Evolutionary conservation across 1,140 invertebrate species (phyloP).

Genomic region (Magallana angulata): DNA sequence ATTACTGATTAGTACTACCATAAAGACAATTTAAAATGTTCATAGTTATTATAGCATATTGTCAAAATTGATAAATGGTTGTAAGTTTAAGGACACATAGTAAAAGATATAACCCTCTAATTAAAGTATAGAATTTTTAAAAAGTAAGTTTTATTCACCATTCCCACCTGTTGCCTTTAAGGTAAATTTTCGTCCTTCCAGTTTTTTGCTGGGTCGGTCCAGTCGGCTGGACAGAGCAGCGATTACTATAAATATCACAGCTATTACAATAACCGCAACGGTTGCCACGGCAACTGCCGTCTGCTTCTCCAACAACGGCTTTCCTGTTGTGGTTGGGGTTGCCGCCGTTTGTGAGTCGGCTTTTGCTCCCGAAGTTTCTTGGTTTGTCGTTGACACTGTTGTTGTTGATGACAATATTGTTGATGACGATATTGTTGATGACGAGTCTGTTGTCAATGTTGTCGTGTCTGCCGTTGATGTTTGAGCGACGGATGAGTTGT

Average conservation of each 20-base stretch:
- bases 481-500: neutral
- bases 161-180: neutral
- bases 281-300: neutral
- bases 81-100: too few relatives aligned
- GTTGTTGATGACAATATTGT: neutral
- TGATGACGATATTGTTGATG: neutral
- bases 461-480: neutral
- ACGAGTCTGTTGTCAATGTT: neutral
- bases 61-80: too few relatives aligned
- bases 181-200: neutral
- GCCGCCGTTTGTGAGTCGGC: neutral
- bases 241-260: constrained; percentile 11
- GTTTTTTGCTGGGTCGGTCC: constrained; percentile 34
- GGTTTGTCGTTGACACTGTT: neutral
- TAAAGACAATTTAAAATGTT: too few relatives aligned
- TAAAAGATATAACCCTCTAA: too few relatives aligned
- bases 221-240: neutral
- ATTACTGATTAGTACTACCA: too few relatives aligned
- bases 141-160: neutral
- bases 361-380: too few relatives aligned
- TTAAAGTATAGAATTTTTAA: too few relatives aligned
- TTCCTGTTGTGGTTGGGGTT: neutral
- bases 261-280: neutral
- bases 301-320: neutral
- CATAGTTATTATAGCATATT: too few relatives aligned